phyloP scores from a whole-genome alignment of 2,113 vertebrate genomes.

The Urocynchramus pylzowi region DNA sequence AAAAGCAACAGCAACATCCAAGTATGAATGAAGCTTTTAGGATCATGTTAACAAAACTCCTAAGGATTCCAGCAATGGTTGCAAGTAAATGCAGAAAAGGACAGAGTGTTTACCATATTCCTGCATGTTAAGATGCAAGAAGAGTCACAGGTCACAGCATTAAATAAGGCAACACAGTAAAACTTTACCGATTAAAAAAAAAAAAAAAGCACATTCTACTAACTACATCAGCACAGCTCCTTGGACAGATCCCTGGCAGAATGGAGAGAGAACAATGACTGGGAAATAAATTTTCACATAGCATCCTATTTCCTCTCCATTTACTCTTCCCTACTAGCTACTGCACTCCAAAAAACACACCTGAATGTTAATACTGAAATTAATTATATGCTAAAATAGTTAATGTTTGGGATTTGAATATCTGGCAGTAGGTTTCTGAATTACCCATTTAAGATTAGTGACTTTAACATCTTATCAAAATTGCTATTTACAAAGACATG shows the following conservation, averaged over 20 bases:
- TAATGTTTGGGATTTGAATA: neutral
- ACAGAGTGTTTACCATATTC: neutral
- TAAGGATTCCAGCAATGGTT: neutral
- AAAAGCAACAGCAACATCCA: neutral
- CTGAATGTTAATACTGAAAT: neutral
- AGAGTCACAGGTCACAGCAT: neutral
- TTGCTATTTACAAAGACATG: neutral
- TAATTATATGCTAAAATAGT: neutral
- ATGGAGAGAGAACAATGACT: fast-evolving
- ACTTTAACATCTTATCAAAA: neutral
- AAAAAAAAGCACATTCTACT: neutral
- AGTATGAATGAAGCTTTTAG: neutral
- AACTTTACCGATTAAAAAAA: neutral
- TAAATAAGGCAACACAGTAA: neutral
- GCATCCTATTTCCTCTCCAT: neutral
- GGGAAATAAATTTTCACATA: neutral
- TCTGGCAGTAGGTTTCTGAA: neutral
- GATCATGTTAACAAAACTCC: neutral
- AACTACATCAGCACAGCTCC: neutral
- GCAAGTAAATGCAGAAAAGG: neutral
- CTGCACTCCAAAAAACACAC: neutral
- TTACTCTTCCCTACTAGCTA: neutral
- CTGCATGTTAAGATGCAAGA: neutral
- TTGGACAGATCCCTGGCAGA: neutral
- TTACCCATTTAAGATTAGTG: neutral